Conservation (phyloP, 2,797 vertebrate species). For the Distichodus sexfasciatus region DNA sequence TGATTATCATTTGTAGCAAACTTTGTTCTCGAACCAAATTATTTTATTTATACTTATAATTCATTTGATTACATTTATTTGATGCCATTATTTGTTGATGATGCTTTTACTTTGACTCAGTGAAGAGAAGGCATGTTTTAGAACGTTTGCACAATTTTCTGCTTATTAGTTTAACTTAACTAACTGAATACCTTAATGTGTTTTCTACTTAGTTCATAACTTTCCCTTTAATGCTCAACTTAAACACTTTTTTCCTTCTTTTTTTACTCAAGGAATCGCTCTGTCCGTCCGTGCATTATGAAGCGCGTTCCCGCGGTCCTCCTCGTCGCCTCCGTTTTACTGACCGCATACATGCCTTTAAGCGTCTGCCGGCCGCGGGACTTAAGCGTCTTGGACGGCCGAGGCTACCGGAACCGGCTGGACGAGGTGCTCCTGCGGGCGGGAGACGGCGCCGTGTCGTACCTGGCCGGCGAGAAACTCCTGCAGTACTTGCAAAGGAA, state of each 20-base stretch:
- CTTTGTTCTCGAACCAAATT: no score
- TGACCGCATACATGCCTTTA: slow-evolving; percentile 64
- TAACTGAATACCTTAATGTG: no score
- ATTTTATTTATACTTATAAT: no score
- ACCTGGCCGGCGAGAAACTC: slow-evolving; percentile 62
- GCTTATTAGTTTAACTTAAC: no score
- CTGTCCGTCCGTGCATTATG: slow-evolving; percentile 59
- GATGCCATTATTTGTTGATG: no score
- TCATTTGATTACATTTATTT: no score
- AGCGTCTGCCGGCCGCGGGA: slow-evolving; percentile 65
- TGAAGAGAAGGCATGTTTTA: no score
- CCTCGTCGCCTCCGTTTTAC: slow-evolving; percentile 69
- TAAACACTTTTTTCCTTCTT: background rate
- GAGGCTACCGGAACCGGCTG: slow-evolving; percentile 59
- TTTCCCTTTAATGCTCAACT: background rate
- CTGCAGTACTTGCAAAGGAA: slow-evolving; percentile 56
- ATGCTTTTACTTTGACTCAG: no score
- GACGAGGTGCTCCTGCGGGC: slow-evolving; percentile 62
- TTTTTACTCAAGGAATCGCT: background rate
- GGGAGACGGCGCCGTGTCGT: slow-evolving; percentile 56
- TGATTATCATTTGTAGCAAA: no score
- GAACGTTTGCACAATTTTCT: no score
- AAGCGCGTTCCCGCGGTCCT: slow-evolving; percentile 70
- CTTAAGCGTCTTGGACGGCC: slow-evolving; percentile 58
- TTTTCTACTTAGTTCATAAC: no score